These are phyloP conservation scores for Balaenoptera acutorostrata DNA, from an alignment of 2,113 vertebrate genomes.

Conservation along the genomic window DNA sequence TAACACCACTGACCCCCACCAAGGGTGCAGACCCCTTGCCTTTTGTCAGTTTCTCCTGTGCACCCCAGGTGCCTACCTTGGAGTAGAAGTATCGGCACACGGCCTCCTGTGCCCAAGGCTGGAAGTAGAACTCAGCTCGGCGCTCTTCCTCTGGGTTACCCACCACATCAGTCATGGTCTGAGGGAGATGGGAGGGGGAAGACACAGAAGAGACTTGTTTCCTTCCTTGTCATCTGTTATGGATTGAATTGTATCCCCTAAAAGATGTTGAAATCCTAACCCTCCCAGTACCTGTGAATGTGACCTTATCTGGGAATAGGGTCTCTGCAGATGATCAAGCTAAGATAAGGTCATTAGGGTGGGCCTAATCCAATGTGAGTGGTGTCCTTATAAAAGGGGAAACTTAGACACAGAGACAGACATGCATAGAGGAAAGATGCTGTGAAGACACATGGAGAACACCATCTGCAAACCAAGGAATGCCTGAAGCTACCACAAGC, in stretches of 20 bases:
- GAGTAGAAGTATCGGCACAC: conserved; percentile 99
- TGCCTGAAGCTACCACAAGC: neutral
- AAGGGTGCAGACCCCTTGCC: neutral
- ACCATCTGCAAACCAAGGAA: neutral
- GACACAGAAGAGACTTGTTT: neutral
- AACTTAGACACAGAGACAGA: neutral
- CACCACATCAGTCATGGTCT: conserved; percentile 99
- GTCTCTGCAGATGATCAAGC: conserved; percentile 10
- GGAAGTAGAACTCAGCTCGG: conserved; percentile 98
- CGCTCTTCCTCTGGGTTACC: conserved; percentile 98
- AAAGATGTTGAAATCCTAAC: neutral
- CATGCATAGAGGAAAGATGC: neutral
- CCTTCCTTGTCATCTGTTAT: neutral
- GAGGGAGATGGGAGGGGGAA: conserved; percentile 19
- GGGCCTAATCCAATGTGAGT: neutral
- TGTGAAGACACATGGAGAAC: neutral
- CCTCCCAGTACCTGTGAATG: neutral
- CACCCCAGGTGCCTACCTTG: conserved; percentile 84
- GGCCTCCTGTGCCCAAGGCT: conserved; percentile 98
- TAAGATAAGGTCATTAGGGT: neutral
- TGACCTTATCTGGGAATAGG: conserved; percentile 12
- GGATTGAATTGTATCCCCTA: neutral
- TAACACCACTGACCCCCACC: neutral
- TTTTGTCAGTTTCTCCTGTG: neutral
- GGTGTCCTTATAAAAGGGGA: neutral